Base-by-base conservation (phyloP, 2,888 invertebrate species). In the Cactoblastis cactorum region DNA sequence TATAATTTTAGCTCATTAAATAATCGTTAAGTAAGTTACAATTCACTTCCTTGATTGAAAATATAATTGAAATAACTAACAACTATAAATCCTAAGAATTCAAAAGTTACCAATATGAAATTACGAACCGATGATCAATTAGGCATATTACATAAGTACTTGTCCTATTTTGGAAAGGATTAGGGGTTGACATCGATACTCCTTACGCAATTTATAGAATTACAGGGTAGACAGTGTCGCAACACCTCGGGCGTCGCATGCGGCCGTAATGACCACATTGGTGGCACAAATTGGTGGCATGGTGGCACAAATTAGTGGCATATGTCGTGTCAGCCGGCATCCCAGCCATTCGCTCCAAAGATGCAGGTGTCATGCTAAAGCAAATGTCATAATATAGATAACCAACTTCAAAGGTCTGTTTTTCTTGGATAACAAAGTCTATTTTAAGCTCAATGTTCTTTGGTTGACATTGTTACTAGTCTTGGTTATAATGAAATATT, bases 271-370 rank as follows among this genome's bases (percentile, higher is more conserved):
- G 80, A 84, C 79, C 69, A 77, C 70, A 73, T 80, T 75, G 83
- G 68, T 65, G 72, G 67, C 72, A 80, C 87, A 84, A 87, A 88
- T 88, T 86, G n/a, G 80, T 69, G 77, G 70, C 73, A 80, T 75
- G 83, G 68, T 65, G 72, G 67, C 72, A 80, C 87, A 84, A 87
- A 88, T 88, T 86, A 85, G 84, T 74, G 75, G 83, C 88, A 89
- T 79, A 89, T 89, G 88, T 83, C 83, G 86, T 77, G 82, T 72
- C 87, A 87, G 86, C 85, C 85, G 87, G 86, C 84, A 61, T 68
- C 62, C 59, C 61, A 60, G 65, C 71, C 68, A 74, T 73, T 70
- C 66, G 67, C 73, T 71, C 68, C 65, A 66, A 57, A 71, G 59
- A 52, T 69, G 82, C 85, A 83, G 83, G 83, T 84, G 84, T 74